A percentile compares a stretch with the other conserved stretches of the same genome.
These are phyloP conservation scores for Oligia fasciuncula DNA, from an alignment of 2,888 invertebrate genomes.

Conservation along the genomic window DNA sequence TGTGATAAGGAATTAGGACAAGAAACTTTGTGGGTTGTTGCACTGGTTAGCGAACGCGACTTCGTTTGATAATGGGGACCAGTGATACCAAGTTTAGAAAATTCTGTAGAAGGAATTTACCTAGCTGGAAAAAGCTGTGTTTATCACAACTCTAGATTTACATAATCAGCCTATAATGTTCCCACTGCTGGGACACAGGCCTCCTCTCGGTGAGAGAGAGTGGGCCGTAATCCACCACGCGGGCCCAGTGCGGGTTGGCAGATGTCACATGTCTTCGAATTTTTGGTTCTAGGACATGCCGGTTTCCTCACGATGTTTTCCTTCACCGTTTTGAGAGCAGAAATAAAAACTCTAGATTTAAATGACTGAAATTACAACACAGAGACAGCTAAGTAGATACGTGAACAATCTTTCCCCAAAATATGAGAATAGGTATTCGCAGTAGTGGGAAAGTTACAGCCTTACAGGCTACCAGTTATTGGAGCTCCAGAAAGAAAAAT, in stretches of 20 bases:
- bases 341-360: neutral
- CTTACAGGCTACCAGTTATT: neutral
- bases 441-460: neutral
- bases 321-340: too few relatives aligned
- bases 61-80: slow-evolving; percentile 1
- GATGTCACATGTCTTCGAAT: too few relatives aligned
- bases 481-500: neutral
- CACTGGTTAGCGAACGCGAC: slow-evolving; percentile 43
- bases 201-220: too few relatives aligned
- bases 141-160: neutral
- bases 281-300: too few relatives aligned
- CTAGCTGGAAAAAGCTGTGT: neutral
- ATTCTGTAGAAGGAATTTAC: neutral
- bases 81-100: neutral
- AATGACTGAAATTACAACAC: neutral
- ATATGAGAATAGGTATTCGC: neutral
- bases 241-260: too few relatives aligned
- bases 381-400: neutral
- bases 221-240: too few relatives aligned
- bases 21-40: slow-evolving; percentile 45
- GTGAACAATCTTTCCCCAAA: neutral
- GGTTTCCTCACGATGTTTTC: too few relatives aligned
- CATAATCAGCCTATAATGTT: too few relatives aligned
- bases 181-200: too few relatives aligned
- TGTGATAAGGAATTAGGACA: neutral